Percentiles rank a stretch among this genome's conserved stretches.
Conservation (phyloP, 2,113 vertebrate species). For the Lepisosteus osseus region DNA sequence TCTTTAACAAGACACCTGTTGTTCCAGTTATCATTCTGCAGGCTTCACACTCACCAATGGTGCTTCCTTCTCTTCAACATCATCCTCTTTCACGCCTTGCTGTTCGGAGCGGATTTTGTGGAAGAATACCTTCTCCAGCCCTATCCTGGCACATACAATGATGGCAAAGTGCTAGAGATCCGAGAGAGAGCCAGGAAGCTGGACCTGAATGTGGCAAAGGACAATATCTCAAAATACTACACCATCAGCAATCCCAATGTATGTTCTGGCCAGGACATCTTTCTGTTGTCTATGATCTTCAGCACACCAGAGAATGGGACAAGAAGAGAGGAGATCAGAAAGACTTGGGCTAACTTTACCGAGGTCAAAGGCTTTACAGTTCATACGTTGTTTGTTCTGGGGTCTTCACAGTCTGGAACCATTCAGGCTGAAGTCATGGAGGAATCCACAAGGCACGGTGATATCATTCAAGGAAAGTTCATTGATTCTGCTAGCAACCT, state of each 20-base stretch:
- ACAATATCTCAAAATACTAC: slow-evolving; percentile 68
- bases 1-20: neutral
- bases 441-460: slow-evolving; percentile 66
- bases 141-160: slow-evolving; percentile 67
- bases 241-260: slow-evolving; percentile 43
- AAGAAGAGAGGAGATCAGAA: slow-evolving; percentile 69
- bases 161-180: slow-evolving; percentile 65
- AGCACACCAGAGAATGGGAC: slow-evolving; percentile 69
- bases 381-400: slow-evolving; percentile 73
- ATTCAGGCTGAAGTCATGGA: slow-evolving; percentile 55
- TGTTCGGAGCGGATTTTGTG: slow-evolving; percentile 86
- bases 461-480: slow-evolving; percentile 75
- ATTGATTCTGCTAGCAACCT: slow-evolving; percentile 55
- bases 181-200: slow-evolving; percentile 78
- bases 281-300: slow-evolving; percentile 76
- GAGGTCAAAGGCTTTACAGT: slow-evolving; percentile 48
- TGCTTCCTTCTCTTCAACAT: slow-evolving; percentile 87
- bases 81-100: slow-evolving; percentile 79
- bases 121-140: slow-evolving; percentile 84
- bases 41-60: slow-evolving; percentile 85
- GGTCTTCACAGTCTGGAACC: slow-evolving; percentile 50
- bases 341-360: slow-evolving; percentile 79
- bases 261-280: slow-evolving; percentile 65
- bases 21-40: slow-evolving; percentile 69
- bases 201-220: slow-evolving; percentile 53